Conservation (phyloP, 2,113 vertebrate genomes). For the Malurus elegans region DNA sequence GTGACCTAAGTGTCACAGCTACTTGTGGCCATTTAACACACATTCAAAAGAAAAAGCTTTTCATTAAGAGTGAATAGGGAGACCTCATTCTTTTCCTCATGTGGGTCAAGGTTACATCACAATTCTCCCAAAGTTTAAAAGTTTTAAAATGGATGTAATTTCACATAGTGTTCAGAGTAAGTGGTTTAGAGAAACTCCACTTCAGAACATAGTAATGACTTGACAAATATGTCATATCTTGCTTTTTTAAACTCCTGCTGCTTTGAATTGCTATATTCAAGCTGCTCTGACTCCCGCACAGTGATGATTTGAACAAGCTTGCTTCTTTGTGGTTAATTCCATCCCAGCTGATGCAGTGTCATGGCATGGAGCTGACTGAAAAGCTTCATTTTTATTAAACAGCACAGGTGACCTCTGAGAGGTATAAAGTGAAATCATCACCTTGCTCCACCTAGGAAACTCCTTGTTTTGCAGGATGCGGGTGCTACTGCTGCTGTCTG, state of each 20-base stretch:
- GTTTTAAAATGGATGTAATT: conserved; percentile 1
- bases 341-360: neutral
- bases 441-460: neutral
- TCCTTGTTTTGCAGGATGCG: neutral
- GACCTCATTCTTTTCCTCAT: neutral
- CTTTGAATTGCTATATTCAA: neutral
- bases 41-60: conserved; percentile 23
- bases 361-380: neutral
- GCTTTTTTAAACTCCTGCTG: neutral
- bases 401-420: neutral
- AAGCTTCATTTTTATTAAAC: neutral
- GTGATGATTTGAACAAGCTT: neutral
- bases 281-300: neutral
- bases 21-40: conserved; percentile 38
- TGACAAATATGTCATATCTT: neutral
- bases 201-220: neutral
- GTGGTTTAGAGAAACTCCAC: conserved; percentile 1
- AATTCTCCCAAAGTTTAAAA: neutral
- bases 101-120: conserved; percentile 9
- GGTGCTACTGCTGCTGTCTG: neutral
- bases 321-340: neutral
- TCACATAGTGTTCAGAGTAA: neutral
- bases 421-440: neutral
- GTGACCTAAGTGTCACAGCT: conserved; percentile 42
- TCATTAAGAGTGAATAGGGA: conserved; percentile 10